These are phyloP conservation scores for Phengaris arion DNA, from an alignment of 2,888 invertebrate species.

Conservation along the genomic window DNA sequence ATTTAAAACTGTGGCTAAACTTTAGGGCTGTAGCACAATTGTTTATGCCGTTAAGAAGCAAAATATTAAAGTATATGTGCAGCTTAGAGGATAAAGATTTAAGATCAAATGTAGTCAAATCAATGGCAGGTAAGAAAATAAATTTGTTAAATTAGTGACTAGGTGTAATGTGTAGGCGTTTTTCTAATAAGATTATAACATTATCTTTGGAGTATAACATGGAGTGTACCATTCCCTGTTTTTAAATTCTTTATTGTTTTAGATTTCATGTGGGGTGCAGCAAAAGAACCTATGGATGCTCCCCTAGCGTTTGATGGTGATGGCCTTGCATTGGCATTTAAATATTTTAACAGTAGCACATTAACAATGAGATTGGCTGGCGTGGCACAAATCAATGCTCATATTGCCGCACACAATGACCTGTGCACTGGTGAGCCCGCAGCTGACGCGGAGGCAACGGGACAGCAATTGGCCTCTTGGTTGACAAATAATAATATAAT, in stretches of 20 bases:
- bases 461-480: slow-evolving; percentile 92
- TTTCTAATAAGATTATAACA: not conserved
- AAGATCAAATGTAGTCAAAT: slow-evolving; percentile 91
- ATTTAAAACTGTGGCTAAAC: slow-evolving; percentile 96
- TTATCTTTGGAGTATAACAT: not conserved
- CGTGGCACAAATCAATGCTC: slow-evolving; percentile 95
- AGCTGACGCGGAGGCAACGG: slow-evolving; percentile 90
- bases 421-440: slow-evolving; percentile 93
- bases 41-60: slow-evolving; percentile 91
- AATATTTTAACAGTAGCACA: slow-evolving; percentile 96
- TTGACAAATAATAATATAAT: slow-evolving; percentile 93
- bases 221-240: not conserved
- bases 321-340: slow-evolving; percentile 95
- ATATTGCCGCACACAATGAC: slow-evolving; percentile 94
- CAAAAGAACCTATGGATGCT: slow-evolving; percentile 93
- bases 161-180: too few relatives aligned
- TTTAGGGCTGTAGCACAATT: slow-evolving; percentile 93
- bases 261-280: slow-evolving; percentile 97
- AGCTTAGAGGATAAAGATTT: slow-evolving; percentile 94
- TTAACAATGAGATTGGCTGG: slow-evolving; percentile 96
- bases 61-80: slow-evolving; percentile 95
- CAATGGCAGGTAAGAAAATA: slow-evolving; percentile 88
- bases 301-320: slow-evolving; percentile 93
- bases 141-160: not conserved
- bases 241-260: slow-evolving; percentile 31